Evolutionary conservation across 2,888 invertebrate species (phyloP), one percentile per base, ranked within the genome.

Genomic region (Poecilus cupreus): DNA sequence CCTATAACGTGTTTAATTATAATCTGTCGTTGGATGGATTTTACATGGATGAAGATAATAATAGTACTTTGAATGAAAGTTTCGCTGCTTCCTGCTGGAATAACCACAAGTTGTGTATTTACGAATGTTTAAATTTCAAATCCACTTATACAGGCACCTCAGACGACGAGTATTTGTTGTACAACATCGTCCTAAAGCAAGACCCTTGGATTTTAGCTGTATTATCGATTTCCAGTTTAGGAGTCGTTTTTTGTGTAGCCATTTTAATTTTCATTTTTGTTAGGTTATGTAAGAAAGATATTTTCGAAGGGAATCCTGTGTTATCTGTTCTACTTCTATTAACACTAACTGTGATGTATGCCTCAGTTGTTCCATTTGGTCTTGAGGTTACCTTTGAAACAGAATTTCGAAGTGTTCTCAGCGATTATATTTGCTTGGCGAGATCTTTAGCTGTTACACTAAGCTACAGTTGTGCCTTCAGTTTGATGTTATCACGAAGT

Each of bases 231-330:
- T 92, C 94, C n/a, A 91, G 92, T 26, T 90, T 94, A 16, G 94
- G 94, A 0, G 90, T 92, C 22, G 87, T 94, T 1, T 91, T 94
- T 57, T 93, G 93, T 84, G 85, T 94, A 74, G 91, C 93, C 6
- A 92, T 94, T 57, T 89, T 93, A 26, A 90, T 92, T 70, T 95
- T 94, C 85, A 91, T 95, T 68, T 88, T 93, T 46, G 90, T 93
- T 54, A 90, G 94, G 37, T 91, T 94, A 68, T 93, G 93, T 83
- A 90, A 92, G 84, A 91, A 91, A 57, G 92, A 93, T 83, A 91
- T 93, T 10, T 90, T 94, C 22, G 94, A 94, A 86, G 94, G 94
- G 3, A 94, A 94, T 86, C 94, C 94, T 0, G 88, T 90, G 0
- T 87, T 91, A 6, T 90, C 91, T 0, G 88, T 92, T 13, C 83